Evolutionary conservation across 2,797 vertebrate genomes (phyloP).

Genomic region (Podarcis siculus): DNA sequence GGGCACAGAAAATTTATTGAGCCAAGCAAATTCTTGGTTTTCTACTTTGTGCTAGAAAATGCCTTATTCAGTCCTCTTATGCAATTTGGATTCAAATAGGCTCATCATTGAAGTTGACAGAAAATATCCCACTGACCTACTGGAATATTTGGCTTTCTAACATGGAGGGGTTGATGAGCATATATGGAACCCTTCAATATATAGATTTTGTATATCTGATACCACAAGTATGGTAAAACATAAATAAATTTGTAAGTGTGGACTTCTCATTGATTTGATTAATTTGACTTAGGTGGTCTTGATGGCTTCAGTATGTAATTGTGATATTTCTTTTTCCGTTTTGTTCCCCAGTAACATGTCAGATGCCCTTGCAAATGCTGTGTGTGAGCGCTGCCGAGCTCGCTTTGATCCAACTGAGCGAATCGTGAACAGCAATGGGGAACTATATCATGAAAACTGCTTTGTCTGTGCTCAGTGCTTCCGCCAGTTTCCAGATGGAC

Average conservation of each 20-base stretch:
- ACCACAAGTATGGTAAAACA: not conserved
- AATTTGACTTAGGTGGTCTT: not conserved
- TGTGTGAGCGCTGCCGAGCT: constrained; percentile 77
- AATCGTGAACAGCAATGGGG: constrained; percentile 80
- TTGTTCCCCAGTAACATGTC: constrained; percentile 77
- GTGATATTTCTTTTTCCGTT: not conserved
- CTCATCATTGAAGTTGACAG: not conserved
- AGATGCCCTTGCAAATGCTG: constrained; percentile 75
- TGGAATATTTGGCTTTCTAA: not conserved
- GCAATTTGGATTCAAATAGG: not conserved
- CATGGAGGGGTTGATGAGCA: not conserved
- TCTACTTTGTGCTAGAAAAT: not conserved
- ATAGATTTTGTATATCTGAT: not conserved
- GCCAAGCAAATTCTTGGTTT: not conserved
- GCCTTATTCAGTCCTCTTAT: not conserved
- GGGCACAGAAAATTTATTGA: not conserved
- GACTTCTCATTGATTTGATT: not conserved
- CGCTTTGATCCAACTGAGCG: constrained; percentile 75
- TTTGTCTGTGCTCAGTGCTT: constrained; percentile 83
- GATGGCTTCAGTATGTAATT: not conserved
- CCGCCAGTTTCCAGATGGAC: constrained; percentile 79
- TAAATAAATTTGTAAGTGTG: not conserved
- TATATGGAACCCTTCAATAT: not conserved
- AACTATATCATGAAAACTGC: constrained; percentile 80
- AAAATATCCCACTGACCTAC: not conserved